A percentile compares a stretch with the other conserved stretches of the same genome.
Conservation (phyloP, 2,888 invertebrate species). For the Heliconius hortense region DNA sequence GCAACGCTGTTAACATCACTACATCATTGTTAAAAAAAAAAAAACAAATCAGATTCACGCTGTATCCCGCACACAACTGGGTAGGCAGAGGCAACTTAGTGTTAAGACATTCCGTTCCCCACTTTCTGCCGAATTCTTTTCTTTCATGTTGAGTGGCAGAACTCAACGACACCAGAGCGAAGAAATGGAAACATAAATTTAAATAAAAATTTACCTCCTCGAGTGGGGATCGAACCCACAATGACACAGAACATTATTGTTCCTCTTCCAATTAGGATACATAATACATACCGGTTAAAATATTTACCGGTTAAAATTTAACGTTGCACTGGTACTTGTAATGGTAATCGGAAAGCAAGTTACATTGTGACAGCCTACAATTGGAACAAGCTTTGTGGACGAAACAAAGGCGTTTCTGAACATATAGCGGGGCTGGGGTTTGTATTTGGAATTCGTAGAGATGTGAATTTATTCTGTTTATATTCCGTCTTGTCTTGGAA, state of each 20-base stretch:
- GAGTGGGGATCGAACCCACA: too few species aligned
- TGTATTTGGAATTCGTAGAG: conserved; percentile 1
- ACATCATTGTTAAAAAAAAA: conserved; percentile 40
- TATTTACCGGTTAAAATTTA: conserved; percentile 54
- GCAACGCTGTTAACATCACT: conserved; percentile 26
- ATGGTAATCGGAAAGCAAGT: conserved; percentile 64
- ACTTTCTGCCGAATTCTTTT: too few species aligned
- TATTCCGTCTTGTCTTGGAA: conserved; percentile 12
- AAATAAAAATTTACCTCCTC: too few species aligned
- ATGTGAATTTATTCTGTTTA: neutral
- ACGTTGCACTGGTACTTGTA: conserved; percentile 54
- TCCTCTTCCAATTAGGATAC: conserved; percentile 63
- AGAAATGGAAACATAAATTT: too few species aligned
- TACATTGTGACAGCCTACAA: conserved; percentile 61
- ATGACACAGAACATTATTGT: conserved; percentile 46
- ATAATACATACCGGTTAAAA: conserved; percentile 47
- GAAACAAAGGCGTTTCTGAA: conserved; percentile 64
- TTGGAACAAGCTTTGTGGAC: conserved; percentile 62
- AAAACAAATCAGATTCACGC: too few species aligned
- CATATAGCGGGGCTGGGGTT: conserved; percentile 24
- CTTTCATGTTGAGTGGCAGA: too few species aligned
- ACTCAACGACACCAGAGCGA: too few species aligned
- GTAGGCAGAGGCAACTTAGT: too few species aligned
- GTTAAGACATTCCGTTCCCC: too few species aligned
- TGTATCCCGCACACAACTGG: too few species aligned